Evolutionary conservation across 2,113 vertebrate species (phyloP).

Genomic region (Pungitius pungitius): DNA sequence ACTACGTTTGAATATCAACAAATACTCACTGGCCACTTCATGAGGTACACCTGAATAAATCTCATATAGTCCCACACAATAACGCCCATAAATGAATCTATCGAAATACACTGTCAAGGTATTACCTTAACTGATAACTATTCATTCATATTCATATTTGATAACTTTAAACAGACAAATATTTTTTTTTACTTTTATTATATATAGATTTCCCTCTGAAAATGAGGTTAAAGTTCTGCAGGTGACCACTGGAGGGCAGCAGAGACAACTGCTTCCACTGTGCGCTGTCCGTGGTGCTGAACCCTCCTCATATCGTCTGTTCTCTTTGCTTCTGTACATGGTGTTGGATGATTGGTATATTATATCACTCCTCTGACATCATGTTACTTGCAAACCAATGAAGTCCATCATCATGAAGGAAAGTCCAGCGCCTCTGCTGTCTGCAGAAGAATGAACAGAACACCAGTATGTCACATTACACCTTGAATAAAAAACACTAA

Average conservation of each 20-base stretch:
- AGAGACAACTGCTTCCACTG: not conserved
- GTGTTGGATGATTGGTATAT: conserved; percentile 16
- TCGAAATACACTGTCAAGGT: not conserved
- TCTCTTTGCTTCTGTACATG: conserved; percentile 16
- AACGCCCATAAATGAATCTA: not conserved
- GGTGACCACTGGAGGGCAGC: conserved; percentile 44
- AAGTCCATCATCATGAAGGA: not conserved
- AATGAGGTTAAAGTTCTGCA: not conserved
- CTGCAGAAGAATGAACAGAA: not conserved
- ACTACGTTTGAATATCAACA: not conserved
- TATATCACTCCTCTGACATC: not conserved
- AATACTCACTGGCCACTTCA: not conserved
- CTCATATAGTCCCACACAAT: not conserved
- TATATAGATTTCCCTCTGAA: too few species aligned
- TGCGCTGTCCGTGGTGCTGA: conserved; percentile 69
- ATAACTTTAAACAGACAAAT: not conserved
- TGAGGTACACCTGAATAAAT: not conserved
- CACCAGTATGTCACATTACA: not conserved
- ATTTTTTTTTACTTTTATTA: too few species aligned
- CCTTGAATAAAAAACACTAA: too few species aligned
- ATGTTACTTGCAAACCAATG: not conserved
- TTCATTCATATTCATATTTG: not conserved
- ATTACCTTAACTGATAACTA: not conserved
- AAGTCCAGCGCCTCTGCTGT: not conserved
- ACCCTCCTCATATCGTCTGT: not conserved